Evolutionary conservation across 1,140 invertebrate genomes (phyloP).

Genomic region (Ganaspis sp.): DNA sequence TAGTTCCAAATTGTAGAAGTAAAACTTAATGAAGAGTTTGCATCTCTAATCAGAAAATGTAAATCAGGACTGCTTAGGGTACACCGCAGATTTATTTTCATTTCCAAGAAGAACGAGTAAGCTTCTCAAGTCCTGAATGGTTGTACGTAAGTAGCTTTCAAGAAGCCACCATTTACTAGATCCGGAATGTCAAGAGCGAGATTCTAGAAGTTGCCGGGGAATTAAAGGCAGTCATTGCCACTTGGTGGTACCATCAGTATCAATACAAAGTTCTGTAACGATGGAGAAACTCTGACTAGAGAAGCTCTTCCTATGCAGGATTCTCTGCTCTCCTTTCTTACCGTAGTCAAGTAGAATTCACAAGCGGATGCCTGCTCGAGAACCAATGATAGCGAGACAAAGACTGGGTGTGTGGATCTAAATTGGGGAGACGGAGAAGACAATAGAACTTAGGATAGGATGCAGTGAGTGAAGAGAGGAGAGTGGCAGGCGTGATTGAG

Average conservation of each 20-base stretch:
- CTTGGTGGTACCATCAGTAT: conserved; percentile 11
- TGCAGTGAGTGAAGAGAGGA: neutral
- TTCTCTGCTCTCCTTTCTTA: conserved; percentile 10
- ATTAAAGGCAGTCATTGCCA: conserved; percentile 2
- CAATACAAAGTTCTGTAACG: conserved; percentile 14
- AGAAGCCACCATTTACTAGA: neutral
- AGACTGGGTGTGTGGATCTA: neutral
- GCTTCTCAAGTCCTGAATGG: too few species aligned
- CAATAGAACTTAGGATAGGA: neutral
- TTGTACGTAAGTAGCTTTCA: neutral
- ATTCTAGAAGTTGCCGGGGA: neutral
- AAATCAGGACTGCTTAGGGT: too few species aligned
- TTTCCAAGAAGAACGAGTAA: too few species aligned
- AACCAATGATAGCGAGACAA: neutral
- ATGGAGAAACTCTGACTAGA: neutral
- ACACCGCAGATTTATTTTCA: too few species aligned
- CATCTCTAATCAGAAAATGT: too few species aligned
- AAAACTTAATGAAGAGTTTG: too few species aligned
- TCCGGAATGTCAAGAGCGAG: neutral
- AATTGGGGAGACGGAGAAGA: conserved; percentile 23
- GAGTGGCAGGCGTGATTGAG: conserved; percentile 12
- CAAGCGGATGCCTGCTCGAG: neutral
- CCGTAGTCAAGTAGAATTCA: neutral
- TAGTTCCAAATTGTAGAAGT: too few species aligned
- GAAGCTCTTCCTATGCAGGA: neutral